Conservation (phyloP, 2,797 vertebrate species). For the Tapirus indicus region DNA sequence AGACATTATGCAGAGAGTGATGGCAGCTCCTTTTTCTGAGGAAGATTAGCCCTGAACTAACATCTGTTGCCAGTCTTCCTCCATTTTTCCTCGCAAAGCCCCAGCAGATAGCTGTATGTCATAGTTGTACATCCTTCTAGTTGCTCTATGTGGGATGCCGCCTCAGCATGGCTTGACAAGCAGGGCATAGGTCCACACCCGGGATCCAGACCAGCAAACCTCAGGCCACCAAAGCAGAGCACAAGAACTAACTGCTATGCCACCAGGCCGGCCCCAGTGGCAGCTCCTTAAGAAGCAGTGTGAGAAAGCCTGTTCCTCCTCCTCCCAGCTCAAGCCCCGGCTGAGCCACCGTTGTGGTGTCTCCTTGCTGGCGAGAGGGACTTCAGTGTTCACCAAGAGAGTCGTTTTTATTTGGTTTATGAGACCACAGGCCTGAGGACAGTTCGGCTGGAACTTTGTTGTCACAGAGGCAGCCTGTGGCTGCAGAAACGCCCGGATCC, state of each 20-base stretch:
- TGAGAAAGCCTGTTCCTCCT: neutral
- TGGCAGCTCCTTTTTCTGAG: neutral
- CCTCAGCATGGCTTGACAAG: too few species aligned
- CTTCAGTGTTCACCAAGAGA: neutral
- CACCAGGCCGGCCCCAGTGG: too few species aligned
- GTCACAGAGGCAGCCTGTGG: neutral
- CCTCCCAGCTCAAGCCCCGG: neutral
- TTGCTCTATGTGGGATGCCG: too few species aligned
- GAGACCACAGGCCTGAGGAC: neutral
- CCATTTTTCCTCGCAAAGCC: too few species aligned
- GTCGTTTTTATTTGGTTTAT: neutral
- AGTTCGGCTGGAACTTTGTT: neutral
- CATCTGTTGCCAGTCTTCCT: too few species aligned
- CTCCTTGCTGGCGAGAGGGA: neutral
- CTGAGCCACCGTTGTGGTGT: fast-evolving
- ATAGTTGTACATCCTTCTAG: too few species aligned
- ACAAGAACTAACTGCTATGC: too few species aligned
- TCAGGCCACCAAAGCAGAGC: too few species aligned
- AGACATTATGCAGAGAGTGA: neutral
- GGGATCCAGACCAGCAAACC: too few species aligned
- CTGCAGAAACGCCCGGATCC: neutral
- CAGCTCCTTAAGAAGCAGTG: neutral
- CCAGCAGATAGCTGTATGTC: too few species aligned
- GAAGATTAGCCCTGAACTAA: too few species aligned
- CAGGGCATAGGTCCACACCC: too few species aligned